Percentiles rank a stretch among this genome's conserved stretches.
These are phyloP conservation scores for Heliconius ismenius DNA, from an alignment of 2,888 invertebrate genomes.

Conservation along the genomic window DNA sequence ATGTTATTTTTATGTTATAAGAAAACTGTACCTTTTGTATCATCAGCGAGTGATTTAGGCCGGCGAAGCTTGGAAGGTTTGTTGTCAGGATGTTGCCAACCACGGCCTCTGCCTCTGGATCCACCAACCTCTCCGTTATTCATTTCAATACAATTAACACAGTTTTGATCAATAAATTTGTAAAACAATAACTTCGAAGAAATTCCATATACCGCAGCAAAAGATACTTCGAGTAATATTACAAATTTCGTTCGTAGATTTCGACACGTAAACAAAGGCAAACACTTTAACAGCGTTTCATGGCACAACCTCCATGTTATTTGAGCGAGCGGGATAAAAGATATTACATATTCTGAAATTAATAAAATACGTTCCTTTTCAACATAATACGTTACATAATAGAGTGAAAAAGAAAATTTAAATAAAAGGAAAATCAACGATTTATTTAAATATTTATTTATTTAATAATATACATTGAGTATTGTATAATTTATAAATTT, in stretches of 20 bases:
- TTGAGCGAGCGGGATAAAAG: conserved; percentile 54
- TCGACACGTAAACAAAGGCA: conserved; percentile 81
- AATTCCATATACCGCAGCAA: conserved; percentile 67
- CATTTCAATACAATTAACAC: conserved; percentile 62
- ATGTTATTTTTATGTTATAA: not conserved
- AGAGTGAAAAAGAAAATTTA: not conserved
- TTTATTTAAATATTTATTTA: not conserved
- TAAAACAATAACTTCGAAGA: conserved; percentile 52
- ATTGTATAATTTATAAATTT: not conserved
- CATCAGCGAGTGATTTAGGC: conserved; percentile 65
- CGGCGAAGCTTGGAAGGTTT: conserved; percentile 76
- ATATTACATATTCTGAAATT: conserved; percentile 25
- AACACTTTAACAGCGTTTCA: conserved; percentile 64
- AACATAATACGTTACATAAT: not conserved
- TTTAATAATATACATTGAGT: not conserved
- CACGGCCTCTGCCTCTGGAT: conserved; percentile 78
- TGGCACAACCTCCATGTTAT: conserved; percentile 74
- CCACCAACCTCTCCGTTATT: conserved; percentile 80
- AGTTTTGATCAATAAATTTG: conserved; percentile 51
- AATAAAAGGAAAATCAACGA: not conserved
- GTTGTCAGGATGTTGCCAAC: conserved; percentile 75
- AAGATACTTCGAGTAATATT: conserved; percentile 35
- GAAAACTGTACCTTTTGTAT: conserved; percentile 63
- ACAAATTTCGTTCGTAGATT: conserved; percentile 44
- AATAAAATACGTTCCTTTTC: conserved; percentile 24